phyloP scores from a whole-genome alignment of 1,140 invertebrate genomes.

The Brachionus rotundiformis region DNA sequence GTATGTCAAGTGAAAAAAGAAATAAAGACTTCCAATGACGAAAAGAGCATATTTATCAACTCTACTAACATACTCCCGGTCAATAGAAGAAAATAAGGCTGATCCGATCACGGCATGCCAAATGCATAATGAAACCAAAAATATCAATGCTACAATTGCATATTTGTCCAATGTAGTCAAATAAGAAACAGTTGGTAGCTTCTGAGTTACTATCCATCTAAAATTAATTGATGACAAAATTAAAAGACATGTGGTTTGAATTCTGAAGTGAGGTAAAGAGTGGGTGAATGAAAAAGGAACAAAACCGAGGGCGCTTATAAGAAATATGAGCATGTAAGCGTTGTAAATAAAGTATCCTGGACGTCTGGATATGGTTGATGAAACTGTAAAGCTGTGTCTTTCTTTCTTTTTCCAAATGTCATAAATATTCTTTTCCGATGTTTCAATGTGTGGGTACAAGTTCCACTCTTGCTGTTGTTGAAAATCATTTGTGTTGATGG shows the following conservation, averaged over 20 bases:
- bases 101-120: conserved; percentile 51
- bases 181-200: conserved; percentile 51
- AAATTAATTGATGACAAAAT: conserved; percentile 50
- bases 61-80: background rate
- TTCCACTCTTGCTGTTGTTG: conserved; percentile 52
- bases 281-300: conserved; percentile 36
- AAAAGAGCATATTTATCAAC: conserved; percentile 28
- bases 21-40: conserved; percentile 19
- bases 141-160: conserved; percentile 44
- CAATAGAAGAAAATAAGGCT: conserved; percentile 13
- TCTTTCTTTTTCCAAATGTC: conserved; percentile 44
- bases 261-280: conserved; percentile 33
- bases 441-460: conserved; percentile 49
- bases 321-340: conserved; percentile 49
- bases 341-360: conserved; percentile 50
- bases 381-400: conserved; percentile 35
- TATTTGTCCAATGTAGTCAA: conserved; percentile 51
- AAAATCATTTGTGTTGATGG: conserved; percentile 51
- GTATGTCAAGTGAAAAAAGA: conserved; percentile 46
- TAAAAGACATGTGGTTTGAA: conserved; percentile 45
- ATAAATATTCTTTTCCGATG: conserved; percentile 50
- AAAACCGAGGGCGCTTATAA: conserved; percentile 47
- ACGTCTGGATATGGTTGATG: conserved; percentile 47
- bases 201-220: conserved; percentile 48
- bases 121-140: conserved; percentile 33